phyloP scores from a whole-genome alignment of 1,140 invertebrate species.

The Venturia canescens region DNA sequence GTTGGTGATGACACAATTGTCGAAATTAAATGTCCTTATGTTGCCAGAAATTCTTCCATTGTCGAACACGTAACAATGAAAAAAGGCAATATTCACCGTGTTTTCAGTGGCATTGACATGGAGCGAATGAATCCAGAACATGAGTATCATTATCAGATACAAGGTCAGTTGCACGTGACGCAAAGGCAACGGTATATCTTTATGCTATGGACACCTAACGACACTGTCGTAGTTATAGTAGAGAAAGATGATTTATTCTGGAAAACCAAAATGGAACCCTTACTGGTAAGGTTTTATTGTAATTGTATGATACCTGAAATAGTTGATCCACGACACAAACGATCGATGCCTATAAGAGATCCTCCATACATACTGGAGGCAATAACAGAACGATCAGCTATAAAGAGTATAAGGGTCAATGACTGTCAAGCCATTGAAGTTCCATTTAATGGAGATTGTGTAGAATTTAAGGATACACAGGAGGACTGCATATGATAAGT shows the following conservation, averaged over 20 bases:
- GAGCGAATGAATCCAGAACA: constrained; percentile 38
- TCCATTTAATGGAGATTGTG: no score
- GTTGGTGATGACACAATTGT: constrained; percentile 60
- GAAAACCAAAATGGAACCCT: constrained; percentile 49
- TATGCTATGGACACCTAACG: constrained; percentile 54
- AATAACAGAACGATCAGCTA: neutral
- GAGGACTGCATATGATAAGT: no score
- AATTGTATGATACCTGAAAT: constrained; percentile 61
- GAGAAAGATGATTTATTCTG: constrained; percentile 58
- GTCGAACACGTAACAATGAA: neutral
- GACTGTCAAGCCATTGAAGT: no score
- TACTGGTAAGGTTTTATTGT: constrained; percentile 53
- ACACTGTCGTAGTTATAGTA: constrained; percentile 32
- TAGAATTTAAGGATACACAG: no score
- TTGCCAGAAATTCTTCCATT: constrained; percentile 12
- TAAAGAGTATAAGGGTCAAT: no score
- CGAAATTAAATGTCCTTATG: constrained; percentile 68
- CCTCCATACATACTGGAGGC: constrained; percentile 46
- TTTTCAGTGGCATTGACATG: neutral
- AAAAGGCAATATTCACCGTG: neutral
- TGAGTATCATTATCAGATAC: constrained; percentile 63
- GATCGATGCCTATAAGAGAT: constrained; percentile 58
- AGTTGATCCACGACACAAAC: constrained; percentile 56
- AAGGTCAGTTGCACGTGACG: constrained; percentile 62
- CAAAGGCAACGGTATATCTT: constrained; percentile 54